Conservation (phyloP, 2,797 vertebrate species). For the Merluccius polli region DNA sequence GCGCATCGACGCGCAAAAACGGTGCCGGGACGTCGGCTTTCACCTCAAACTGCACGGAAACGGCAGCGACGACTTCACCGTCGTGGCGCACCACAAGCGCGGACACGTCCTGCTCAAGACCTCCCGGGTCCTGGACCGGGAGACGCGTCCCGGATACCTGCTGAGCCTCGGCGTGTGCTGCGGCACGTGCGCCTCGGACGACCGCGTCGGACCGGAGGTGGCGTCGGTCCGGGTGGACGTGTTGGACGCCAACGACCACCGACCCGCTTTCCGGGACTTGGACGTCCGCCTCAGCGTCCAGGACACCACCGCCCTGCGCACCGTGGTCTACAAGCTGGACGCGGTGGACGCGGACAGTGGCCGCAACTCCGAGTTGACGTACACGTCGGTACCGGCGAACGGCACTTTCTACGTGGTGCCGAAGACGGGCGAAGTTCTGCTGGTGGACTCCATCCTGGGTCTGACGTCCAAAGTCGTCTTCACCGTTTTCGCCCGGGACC, state of each 20-base stretch:
- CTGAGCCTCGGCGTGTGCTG: constrained; percentile 76
- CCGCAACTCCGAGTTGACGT: constrained; percentile 82
- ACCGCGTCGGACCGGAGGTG: constrained; percentile 54
- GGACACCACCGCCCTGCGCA: constrained; percentile 79
- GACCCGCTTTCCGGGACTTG: constrained; percentile 69
- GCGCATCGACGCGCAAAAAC: constrained; percentile 77
- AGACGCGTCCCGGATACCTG: constrained; percentile 73
- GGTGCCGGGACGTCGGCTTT: constrained; percentile 75
- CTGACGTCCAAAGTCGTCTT: constrained; percentile 69
- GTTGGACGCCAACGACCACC: constrained; percentile 85
- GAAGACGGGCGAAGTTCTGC: constrained; percentile 83
- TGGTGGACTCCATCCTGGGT: constrained; percentile 83
- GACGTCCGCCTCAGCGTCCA: constrained; percentile 74
- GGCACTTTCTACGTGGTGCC: constrained; percentile 85
- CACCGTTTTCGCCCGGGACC: constrained; percentile 77
- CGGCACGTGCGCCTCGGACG: constrained; percentile 59
- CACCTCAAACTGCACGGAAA: constrained; percentile 78
- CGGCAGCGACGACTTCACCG: constrained; percentile 76
- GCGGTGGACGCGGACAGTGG: constrained; percentile 81
- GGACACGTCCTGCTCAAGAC: constrained; percentile 79
- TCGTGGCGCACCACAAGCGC: constrained; percentile 74
- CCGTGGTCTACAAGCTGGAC: constrained; percentile 72
- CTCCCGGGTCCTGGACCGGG: constrained; percentile 75
- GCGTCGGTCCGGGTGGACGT: constrained; percentile 80
- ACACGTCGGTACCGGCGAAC: constrained; percentile 73